These are phyloP conservation scores for Lycaon pictus DNA, from an alignment of 2,113 vertebrate species.

Conservation along the genomic window DNA sequence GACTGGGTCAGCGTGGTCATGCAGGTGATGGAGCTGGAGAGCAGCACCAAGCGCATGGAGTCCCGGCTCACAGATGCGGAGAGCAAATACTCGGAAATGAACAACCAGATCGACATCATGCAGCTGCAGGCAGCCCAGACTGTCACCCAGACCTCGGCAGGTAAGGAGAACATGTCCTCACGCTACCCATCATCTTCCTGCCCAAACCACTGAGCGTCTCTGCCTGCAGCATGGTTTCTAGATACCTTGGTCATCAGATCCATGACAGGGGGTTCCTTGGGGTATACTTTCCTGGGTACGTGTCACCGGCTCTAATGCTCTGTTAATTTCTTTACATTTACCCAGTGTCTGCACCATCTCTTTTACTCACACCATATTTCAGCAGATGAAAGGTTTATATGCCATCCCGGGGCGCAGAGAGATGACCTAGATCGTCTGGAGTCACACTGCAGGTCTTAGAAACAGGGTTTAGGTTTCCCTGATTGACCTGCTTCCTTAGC, in stretches of 20 bases:
- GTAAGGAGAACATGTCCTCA: slow-evolving; percentile 87
- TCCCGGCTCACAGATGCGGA: slow-evolving; percentile 92
- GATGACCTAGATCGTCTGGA: not conserved
- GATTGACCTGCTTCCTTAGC: not conserved
- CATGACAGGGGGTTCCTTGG: not conserved
- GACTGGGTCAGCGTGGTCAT: slow-evolving; percentile 92
- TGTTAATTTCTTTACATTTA: not conserved
- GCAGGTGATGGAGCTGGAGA: slow-evolving; percentile 96
- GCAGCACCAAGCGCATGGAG: slow-evolving; percentile 92
- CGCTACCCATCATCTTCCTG: not conserved
- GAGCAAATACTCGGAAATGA: slow-evolving; percentile 97
- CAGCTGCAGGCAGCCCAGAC: slow-evolving; percentile 96
- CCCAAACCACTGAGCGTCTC: not conserved
- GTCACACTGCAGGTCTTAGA: not conserved
- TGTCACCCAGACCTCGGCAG: slow-evolving; percentile 93
- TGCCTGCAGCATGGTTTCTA: not conserved
- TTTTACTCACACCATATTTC: not conserved
- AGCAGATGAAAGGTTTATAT: not conserved
- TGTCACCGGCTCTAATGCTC: not conserved
- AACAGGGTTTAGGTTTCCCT: not conserved
- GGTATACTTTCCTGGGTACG: not conserved
- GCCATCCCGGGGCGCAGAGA: not conserved
- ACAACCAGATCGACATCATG: slow-evolving; percentile 96
- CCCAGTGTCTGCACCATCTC: not conserved
- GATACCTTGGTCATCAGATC: not conserved